Base-by-base conservation (phyloP, 2,113 vertebrate genomes). In the Sylvia atricapilla region DNA sequence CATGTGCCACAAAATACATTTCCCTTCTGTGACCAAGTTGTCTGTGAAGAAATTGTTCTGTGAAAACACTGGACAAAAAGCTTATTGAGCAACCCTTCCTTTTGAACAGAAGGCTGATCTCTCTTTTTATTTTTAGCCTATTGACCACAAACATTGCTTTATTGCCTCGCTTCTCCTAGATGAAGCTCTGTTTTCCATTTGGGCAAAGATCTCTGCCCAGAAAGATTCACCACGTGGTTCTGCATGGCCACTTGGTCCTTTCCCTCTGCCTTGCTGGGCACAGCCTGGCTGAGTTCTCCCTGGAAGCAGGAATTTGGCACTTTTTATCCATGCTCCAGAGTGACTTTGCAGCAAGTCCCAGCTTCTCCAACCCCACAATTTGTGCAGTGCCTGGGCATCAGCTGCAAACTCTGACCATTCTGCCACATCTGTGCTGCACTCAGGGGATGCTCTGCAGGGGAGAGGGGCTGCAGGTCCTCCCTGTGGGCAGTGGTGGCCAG, bases 121-220 rank as follows among this genome's bases (percentile, higher is more conserved):
- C 33, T 64, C 67, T 76, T 30, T 88, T 79, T 94, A 93, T 94
- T 96, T 97, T 96, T 94, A 94, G 78, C 30, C 60, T 46, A 2
- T 58, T 68, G 23, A 21, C 55, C 76, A 95, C 84, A 95, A 52
- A 89, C 72, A 64, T 59, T 90, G 76, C 90, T 91, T 95, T 95
- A 43, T 95, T 91, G 33, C 76, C 91, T 82, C 28, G 17, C 37
- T 78, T 53, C 72, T 44, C 31, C 27, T 10, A 75, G 86, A 62
- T 58, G 75, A 82, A 81, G 85, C 43, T 7, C 6, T 31, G 16
- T 87, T 87, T 89, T 85, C 47, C 46, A 11, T 50, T 35, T 3
- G 2, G 69, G 70, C 70, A 90, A 88, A 86, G 70, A 73, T 16
- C 25, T 87, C 35, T 75, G 10, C 28, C 39, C 50, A 80, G 68